Evolutionary conservation across 2,113 vertebrate genomes (phyloP), one percentile per base, ranked within the genome.

Genomic region (Hippocampus mohnikei): DNA sequence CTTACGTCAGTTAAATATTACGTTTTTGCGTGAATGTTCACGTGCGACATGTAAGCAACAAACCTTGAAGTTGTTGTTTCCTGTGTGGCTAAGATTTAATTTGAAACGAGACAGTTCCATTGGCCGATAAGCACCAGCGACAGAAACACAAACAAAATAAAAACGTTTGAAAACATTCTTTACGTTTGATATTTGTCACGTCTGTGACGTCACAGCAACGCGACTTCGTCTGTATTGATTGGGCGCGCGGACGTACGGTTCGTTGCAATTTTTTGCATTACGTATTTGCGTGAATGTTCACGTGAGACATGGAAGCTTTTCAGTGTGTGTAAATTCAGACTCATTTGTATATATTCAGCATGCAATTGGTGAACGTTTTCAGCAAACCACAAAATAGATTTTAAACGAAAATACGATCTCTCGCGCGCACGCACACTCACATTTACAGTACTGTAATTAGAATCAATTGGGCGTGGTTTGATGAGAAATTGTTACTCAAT

Each of bases 401-500:
- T n/a, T 20, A 18, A n/a, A 53, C 50, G 8, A 53, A 42, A 42
- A 42, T 42, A 74, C 78, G 29, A 29, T 70, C 67, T 72, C 80
- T 70, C 72, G 29, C 29, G 29, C 29, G 2, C 29, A 66, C 56
- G 58, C 53, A 72, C 42, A 71, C 64, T 44, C 79, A 73, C 77
- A 18, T 66, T 70, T 52, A 70, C 77, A 76, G 67, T 52, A 70
- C 77, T 74, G 67, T 60, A 61, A 80, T 78, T 70, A 71, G 74
- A 71, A 82, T 75, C 74, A 72, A 75, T 85, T 81, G 88, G 86
- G 85, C 84, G 88, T 76, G 83, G 83, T 86, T 88, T 88, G 81
- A 85, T 87, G 83, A 85, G 87, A 87, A 90, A 84, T 76, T 88
- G 74, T 86, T 89, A 85, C 89, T 88, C 85, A 87, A 86, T 87